phyloP scores from a whole-genome alignment of 2,888 invertebrate genomes.

The Agonopterix arenella region DNA sequence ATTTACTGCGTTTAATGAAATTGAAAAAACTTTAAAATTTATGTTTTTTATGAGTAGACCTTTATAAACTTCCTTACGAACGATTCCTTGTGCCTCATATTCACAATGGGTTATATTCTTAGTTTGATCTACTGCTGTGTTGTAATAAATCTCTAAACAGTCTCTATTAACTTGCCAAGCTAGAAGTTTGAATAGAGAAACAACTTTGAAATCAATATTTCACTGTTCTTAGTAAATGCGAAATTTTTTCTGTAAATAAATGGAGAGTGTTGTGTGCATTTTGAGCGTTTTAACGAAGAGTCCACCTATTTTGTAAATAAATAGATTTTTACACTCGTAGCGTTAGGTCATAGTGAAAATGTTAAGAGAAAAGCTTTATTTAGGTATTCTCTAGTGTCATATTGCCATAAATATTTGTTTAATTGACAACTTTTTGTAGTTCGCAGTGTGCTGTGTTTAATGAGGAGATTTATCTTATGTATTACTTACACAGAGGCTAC shows the following conservation, averaged over 20 bases:
- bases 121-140: no score
- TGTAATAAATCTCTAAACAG: background rate
- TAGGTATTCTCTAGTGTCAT: conserved; percentile 51
- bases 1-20: no score
- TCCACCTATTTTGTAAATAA: conserved; percentile 76
- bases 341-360: conserved; percentile 35
- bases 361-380: conserved; percentile 63
- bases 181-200: background rate
- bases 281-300: conserved; percentile 68
- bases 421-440: conserved; percentile 7
- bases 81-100: no score
- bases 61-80: no score
- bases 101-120: no score
- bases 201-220: background rate
- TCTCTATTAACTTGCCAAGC: conserved; percentile 1
- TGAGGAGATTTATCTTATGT: background rate
- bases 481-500: background rate
- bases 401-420: conserved; percentile 48
- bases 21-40: no score
- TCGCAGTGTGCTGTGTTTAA: conserved; percentile 8
- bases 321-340: conserved; percentile 66
- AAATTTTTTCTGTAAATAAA: conserved; percentile 3
- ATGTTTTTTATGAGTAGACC: no score
- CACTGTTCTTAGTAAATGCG: background rate
- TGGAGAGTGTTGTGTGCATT: conserved; percentile 53